Conservation (phyloP, 2,888 invertebrate species). For the Aradus depressus region DNA sequence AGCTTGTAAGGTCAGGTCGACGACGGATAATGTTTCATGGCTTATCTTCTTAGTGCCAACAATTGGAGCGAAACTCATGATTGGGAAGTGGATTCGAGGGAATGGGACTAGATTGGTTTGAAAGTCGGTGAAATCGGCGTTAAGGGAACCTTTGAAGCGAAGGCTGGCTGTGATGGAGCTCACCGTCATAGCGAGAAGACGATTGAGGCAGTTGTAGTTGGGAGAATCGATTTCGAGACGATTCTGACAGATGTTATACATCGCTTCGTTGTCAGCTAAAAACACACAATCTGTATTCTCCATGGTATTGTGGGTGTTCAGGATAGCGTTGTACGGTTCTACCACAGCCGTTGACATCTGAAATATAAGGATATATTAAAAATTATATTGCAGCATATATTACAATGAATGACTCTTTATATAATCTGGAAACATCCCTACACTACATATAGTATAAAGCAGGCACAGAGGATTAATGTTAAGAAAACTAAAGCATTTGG, state of each 20-base stretch:
- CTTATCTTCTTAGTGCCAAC: slow-evolving; percentile 55
- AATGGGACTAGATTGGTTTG: slow-evolving; percentile 75
- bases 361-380: slow-evolving; percentile 30
- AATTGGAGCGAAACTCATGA: slow-evolving; percentile 60
- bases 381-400: slow-evolving; percentile 35
- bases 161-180: slow-evolving; percentile 80
- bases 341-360: slow-evolving; percentile 85
- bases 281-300: slow-evolving; percentile 56
- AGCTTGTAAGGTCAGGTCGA: slow-evolving; percentile 50
- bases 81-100: slow-evolving; percentile 82
- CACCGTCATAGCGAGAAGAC: slow-evolving; percentile 66
- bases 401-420: no score
- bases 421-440: no score
- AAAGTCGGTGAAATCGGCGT: slow-evolving; percentile 50
- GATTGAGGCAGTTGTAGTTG: slow-evolving; percentile 70
- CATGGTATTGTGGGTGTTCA: slow-evolving; percentile 83
- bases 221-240: slow-evolving; percentile 63
- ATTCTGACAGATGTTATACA: slow-evolving; percentile 41
- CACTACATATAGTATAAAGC: no score
- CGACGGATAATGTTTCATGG: slow-evolving; percentile 64
- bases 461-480: no score
- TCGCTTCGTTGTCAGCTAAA: slow-evolving; percentile 37
- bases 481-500: no score
- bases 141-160: slow-evolving; percentile 72
- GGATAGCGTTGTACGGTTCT: slow-evolving; percentile 84